Conservation (phyloP, 2,888 invertebrate genomes). For the Pelosia muscerda region DNA sequence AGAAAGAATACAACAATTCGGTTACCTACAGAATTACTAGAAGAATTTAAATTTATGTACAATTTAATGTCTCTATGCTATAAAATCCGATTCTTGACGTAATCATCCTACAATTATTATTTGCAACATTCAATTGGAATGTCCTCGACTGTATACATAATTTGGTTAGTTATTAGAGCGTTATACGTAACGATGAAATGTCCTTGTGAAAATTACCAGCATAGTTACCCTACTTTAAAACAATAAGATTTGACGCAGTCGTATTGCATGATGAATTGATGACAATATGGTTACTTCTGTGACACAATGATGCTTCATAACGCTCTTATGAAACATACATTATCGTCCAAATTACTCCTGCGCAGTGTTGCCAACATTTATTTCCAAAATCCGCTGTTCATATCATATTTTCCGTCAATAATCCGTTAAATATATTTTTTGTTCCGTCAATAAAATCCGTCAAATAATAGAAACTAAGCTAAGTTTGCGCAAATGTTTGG, state of each 20-base stretch:
- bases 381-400: too few species aligned
- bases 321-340: slow-evolving; percentile 47
- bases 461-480: too few species aligned
- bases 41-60: slow-evolving; percentile 13
- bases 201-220: slow-evolving; percentile 39
- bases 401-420: too few species aligned
- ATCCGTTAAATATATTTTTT: too few species aligned
- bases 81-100: slow-evolving; percentile 10
- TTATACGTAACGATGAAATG: slow-evolving; percentile 25
- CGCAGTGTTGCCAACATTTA: too few species aligned
- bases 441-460: too few species aligned
- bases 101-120: slow-evolving; percentile 26
- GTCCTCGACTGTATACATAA: slow-evolving; percentile 36
- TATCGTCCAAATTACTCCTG: slow-evolving; percentile 43
- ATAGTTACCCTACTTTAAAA: slow-evolving; percentile 44
- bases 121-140: slow-evolving; percentile 35
- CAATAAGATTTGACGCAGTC: slow-evolving; percentile 50
- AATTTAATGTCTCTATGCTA: slow-evolving; percentile 14
- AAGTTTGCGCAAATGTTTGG: too few species aligned
- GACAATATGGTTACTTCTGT: slow-evolving; percentile 52
- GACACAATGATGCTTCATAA: slow-evolving; percentile 49
- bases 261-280: slow-evolving; percentile 33
- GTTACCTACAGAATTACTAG: slow-evolving; percentile 19
- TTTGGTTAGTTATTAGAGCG: slow-evolving; percentile 39
- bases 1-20: slow-evolving; percentile 49